Base-by-base conservation (phyloP, 2,113 vertebrate genomes). In the Aptenodytes forsteri region DNA sequence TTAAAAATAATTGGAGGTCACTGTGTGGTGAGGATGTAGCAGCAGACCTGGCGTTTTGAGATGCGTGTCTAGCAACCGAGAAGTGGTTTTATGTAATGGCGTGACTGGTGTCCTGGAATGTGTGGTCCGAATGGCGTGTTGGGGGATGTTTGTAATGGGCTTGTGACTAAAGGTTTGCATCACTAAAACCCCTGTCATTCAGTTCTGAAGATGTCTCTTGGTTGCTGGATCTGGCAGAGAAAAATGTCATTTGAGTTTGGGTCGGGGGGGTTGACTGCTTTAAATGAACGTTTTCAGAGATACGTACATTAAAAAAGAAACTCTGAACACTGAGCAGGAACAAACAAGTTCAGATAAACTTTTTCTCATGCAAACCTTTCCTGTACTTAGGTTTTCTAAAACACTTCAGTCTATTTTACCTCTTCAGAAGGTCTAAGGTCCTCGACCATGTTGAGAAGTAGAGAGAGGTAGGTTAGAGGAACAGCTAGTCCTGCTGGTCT, bases 11-110 rank as follows among this genome's bases (percentile, higher is more conserved):
- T 13, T 1, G 1, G 75, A 92, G 49, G 40, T 78, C 58, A 15
- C 2, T 13, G n/a, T 40, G 66, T 52, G 54, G 56, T 44, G 61
- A 93, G 54, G 29, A 61, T 36, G 81, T 32, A 55, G 42, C 72
- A 66, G 66, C 44, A 66, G 62, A 21, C 70, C 56, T 21, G 0
- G 30, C 4, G 6, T 34, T 89, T 9, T 11, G 61, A 61, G 70
- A 8, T 69, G 56, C 0, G 0, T 42, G 47, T 84, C 52, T 5
- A 29, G 79, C 49, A 62, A 7, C 59, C 1, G 0, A 50, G 36
- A 25, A 64, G 26, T 1, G 2, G 16, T 62, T 77, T 76, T 59
- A 3, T 50, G 25, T 64, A 19, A 6, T 5, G 12, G 27, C 9
- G 1, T 67, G 87, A 29, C 22, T 73, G 79, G 9, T 59, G 69